phyloP scores from a whole-genome alignment of 2,888 invertebrate genomes.

The Mimas tiliae region DNA sequence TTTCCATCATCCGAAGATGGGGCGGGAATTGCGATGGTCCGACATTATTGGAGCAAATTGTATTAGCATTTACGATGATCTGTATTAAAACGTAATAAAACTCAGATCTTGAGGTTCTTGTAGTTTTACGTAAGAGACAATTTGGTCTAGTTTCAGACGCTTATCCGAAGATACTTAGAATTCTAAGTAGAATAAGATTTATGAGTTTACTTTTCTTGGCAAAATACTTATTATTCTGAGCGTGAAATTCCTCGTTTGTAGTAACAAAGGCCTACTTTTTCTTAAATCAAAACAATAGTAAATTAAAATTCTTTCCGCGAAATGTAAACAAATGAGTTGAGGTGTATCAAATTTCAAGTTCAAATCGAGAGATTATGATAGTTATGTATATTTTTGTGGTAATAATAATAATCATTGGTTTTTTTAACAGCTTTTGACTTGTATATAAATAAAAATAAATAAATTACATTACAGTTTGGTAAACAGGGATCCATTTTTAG shows the following conservation, averaged over 20 bases:
- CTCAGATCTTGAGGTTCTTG: not conserved
- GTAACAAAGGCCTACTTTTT: conserved; percentile 5
- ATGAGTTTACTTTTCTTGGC: not conserved
- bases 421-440: too few relatives aligned
- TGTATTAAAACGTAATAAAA: not conserved
- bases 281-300: not conserved
- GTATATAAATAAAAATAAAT: not conserved
- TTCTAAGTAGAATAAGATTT: conserved; percentile 1
- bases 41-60: conserved; percentile 7
- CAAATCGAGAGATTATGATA: not conserved
- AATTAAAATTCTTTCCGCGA: conserved; percentile 6
- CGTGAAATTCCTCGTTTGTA: conserved; percentile 3
- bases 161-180: not conserved
- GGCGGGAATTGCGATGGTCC: conserved; percentile 21
- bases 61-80: not conserved
- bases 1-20: conserved; percentile 44
- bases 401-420: too few relatives aligned
- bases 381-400: not conserved
- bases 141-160: not conserved
- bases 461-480: not conserved
- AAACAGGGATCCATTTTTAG: too few relatives aligned
- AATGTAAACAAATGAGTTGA: not conserved
- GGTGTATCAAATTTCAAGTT: not conserved
- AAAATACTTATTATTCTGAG: not conserved
- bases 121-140: conserved; percentile 4